Base-by-base conservation (phyloP, 1,140 invertebrate species). In the Meloidogyne exigua region DNA sequence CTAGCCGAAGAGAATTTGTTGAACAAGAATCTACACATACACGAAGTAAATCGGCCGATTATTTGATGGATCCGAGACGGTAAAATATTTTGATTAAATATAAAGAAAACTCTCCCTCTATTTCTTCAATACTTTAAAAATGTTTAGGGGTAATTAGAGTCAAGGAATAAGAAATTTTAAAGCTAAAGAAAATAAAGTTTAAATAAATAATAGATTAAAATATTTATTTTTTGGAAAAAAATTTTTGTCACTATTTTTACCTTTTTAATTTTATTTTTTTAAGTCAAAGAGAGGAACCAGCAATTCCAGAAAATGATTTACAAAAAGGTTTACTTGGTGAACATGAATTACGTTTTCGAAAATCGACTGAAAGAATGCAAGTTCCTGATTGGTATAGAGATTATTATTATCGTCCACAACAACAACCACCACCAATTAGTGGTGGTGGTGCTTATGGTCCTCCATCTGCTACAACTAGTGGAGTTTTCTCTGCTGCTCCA, bases 311-410 rank as follows among this genome's bases (percentile, higher is more conserved):
- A 75, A 87, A 87, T 44, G 76, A 85, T 36, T 76, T 84, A 23
- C 84, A 87, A 64, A 85, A 85, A 71, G 75, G 68, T 10, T 63
- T 67, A 7, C 32, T 21, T 44, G 42, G 64, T 36, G 85, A 87
- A 57, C 82, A 87, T 67, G 85, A 87, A 77, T 39, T 80, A 65
- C 76, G 85, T 15, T 87, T 85, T 69, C 77, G 85, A 13, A 87
- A 87, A 67, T 87, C 84, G 0, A 79, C 77, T 1, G 85, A 87
- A 68, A 81, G 81, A 57, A 74, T 87, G 49, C 80, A 77, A 26
- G 80, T 81, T 11, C 85, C 85, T 49, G 82, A 86, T 21, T 87
- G 86, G 85, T 85, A 87, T 75, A 76, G 81, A 11, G 84, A 84
- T 21, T 76, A 83, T 62, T 62, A 71, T 21, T n/a, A 39, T 10